A percentile compares a stretch with the other conserved stretches of the same genome.
Evolutionary conservation across 2,113 vertebrate species (phyloP).

Genomic region (Oryzias woworae): DNA sequence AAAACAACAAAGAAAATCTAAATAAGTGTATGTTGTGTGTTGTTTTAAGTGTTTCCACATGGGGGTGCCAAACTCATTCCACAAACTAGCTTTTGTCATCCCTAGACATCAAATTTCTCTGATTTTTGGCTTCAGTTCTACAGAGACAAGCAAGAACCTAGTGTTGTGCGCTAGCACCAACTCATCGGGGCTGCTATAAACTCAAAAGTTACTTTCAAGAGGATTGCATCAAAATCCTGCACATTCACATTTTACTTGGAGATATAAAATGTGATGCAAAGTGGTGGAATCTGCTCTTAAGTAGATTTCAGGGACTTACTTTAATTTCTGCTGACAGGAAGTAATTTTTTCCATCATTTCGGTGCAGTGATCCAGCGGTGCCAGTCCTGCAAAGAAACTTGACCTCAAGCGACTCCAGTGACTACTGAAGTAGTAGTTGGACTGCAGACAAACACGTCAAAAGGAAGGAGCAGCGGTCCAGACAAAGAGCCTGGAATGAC

Average conservation of each 20-base stretch:
- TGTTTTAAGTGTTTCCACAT: slow-evolving; percentile 41
- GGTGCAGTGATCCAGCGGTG: slow-evolving; percentile 43
- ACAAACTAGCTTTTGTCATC: neutral
- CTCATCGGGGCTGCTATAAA: too few species aligned
- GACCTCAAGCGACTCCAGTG: slow-evolving; percentile 46
- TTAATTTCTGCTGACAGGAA: neutral
- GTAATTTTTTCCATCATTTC: neutral
- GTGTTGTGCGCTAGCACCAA: too few species aligned
- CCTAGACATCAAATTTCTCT: neutral
- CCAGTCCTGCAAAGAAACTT: slow-evolving; percentile 50
- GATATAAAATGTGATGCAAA: too few species aligned
- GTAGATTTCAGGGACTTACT: neutral
- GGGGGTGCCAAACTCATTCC: slow-evolving; percentile 37
- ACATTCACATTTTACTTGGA: too few species aligned
- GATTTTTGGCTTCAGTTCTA: neutral
- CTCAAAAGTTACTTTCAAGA: too few species aligned
- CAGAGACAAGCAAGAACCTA: neutral
- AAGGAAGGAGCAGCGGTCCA: slow-evolving; percentile 1
- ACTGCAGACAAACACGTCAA: neutral
- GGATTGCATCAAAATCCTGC: too few species aligned
- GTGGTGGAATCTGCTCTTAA: too few species aligned
- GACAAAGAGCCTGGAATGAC: slow-evolving; percentile 25
- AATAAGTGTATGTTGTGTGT: slow-evolving; percentile 10
- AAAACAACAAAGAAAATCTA: too few species aligned
- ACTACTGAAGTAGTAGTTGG: slow-evolving; percentile 42